A percentile compares a stretch with the other conserved stretches of the same genome.
Conservation (phyloP, 2,797 vertebrate species). For the Falco cherrug region DNA sequence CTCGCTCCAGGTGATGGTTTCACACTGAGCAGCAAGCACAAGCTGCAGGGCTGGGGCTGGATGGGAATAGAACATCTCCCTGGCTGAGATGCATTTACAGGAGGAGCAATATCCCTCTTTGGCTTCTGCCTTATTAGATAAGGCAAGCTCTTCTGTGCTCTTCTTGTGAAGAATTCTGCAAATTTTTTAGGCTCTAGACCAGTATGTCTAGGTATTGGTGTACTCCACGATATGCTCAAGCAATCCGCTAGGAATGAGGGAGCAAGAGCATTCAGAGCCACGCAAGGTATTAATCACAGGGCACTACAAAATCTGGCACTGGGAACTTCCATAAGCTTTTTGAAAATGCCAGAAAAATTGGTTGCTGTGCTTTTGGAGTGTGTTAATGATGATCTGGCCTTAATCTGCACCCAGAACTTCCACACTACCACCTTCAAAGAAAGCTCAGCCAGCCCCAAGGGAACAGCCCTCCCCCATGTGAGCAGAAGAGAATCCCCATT, state of each 20-base stretch:
- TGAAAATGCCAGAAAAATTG: neutral
- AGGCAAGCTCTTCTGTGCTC: neutral
- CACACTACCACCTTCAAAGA: neutral
- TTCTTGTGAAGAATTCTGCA: neutral
- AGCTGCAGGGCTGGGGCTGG: neutral
- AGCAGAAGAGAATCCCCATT: neutral
- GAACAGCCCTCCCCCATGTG: accelerated
- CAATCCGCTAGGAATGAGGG: neutral
- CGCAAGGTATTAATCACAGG: neutral
- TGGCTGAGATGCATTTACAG: neutral
- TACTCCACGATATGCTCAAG: neutral
- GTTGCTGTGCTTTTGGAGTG: accelerated
- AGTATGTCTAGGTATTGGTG: neutral
- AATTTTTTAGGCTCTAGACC: neutral
- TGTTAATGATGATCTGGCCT: neutral
- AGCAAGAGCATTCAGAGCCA: neutral
- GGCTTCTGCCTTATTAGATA: neutral
- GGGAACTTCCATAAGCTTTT: neutral
- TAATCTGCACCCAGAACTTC: neutral
- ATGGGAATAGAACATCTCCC: neutral
- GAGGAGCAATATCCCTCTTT: neutral
- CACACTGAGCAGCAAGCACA: neutral
- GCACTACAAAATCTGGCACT: accelerated
- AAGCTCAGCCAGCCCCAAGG: neutral
- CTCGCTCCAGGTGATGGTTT: neutral